Base-by-base conservation (phyloP, 2,113 vertebrate species). In the Hippocampus zosterae region DNA sequence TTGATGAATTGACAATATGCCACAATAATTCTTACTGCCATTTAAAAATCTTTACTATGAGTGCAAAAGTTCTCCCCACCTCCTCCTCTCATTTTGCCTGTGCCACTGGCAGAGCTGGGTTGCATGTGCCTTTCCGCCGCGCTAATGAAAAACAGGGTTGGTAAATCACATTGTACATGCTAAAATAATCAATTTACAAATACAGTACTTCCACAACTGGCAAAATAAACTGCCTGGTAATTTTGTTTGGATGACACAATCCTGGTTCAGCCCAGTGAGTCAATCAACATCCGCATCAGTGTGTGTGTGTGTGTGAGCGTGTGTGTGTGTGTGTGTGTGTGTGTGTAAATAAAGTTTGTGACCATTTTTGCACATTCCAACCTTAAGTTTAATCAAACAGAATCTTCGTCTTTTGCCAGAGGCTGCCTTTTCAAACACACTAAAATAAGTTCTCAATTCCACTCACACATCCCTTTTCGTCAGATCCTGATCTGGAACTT, bases 401-500 rank as follows among this genome's bases (percentile, higher is more conserved):
- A 8, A 55, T n/a, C 21, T 55, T n/a, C 2, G 18, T 53, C 65
- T 53, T 67, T 53, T 67, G 48, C 65, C 27, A n/a, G 16, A 67
- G 15, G 19, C 15, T 5, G 25, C 1, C 21, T 42, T 60, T 23
- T 60, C 23, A 71, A 59, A 55, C 0, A 41, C 41, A 63, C 25
- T 23, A 21, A 40, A 64, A 56, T 41, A 16, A 0, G 33, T 60
- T 63, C 37, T 73, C 62, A 19, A 12, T 42, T 69, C 25, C 42
- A 65, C 44, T n/a, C 50, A 62, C 60, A 72, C 44, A 69, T 70
- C 65, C 29, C 15, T 42, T 33, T 56, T n/a, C 27, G 27, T 0
- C 88, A 99, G 97, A 92, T 99, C 64, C 93, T 99, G 76, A 98
- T 98, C 88, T 99, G 97, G 97, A 98, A 98, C 92, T 91, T 99